These are phyloP conservation scores for Rhyacophila brunnea DNA, from an alignment of 1,140 invertebrate genomes.

Conservation along the genomic window DNA sequence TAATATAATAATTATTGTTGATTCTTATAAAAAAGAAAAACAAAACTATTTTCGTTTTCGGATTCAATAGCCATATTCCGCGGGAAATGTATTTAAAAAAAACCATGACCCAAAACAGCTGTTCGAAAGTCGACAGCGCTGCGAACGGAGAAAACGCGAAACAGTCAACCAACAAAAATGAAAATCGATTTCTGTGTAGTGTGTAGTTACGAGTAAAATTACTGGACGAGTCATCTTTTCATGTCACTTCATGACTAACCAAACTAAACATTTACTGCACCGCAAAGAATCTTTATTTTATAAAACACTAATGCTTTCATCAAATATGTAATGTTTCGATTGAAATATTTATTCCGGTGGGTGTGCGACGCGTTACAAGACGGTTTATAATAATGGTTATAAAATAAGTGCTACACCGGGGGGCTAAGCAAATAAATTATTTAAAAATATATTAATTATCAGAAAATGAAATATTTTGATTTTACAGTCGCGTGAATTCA, in stretches of 20 bases:
- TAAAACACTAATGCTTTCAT: no score
- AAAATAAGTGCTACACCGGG: neutral
- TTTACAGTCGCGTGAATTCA: neutral
- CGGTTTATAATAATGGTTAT: no score
- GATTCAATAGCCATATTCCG: no score
- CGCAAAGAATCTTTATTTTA: no score
- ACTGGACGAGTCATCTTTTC: conserved; percentile 14
- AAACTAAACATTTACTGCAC: neutral
- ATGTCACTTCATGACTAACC: conserved; percentile 8
- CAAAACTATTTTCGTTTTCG: no score
- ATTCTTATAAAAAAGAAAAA: no score
- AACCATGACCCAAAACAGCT: conserved; percentile 7
- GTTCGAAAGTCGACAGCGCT: conserved; percentile 2
- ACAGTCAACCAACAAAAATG: conserved; percentile 10
- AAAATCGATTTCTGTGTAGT: conserved; percentile 22
- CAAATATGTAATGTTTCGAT: no score
- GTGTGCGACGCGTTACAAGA: no score
- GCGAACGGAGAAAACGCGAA: conserved; percentile 10
- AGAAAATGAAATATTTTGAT: neutral
- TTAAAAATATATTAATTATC: neutral
- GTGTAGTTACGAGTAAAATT: conserved; percentile 7
- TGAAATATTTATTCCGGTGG: no score
- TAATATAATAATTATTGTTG: no score
- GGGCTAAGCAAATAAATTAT: neutral
- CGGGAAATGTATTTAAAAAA: no score